Evolutionary conservation across 2,113 vertebrate genomes (phyloP).

Genomic region (Geococcyx californianus): DNA sequence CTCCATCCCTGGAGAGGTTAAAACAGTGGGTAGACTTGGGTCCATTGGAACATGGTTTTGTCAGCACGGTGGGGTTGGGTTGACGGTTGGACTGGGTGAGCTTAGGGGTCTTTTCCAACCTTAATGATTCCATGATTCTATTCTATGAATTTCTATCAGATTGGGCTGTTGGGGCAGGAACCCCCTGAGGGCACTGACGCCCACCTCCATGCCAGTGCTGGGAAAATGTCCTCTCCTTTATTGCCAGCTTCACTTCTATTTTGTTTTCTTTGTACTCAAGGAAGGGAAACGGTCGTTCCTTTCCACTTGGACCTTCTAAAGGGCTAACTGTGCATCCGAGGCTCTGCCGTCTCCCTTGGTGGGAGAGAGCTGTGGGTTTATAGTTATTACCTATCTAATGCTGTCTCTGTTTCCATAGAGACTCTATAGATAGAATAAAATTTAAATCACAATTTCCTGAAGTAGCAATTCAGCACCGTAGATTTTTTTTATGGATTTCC

Average conservation of each 20-base stretch:
- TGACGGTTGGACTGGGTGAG: no score
- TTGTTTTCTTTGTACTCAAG: background rate
- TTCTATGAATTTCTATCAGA: background rate
- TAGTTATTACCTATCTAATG: constrained; percentile 49
- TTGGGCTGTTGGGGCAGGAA: background rate
- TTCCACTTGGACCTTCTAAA: background rate
- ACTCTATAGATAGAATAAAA: constrained; percentile 80
- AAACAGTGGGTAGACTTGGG: no score
- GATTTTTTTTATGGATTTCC: background rate
- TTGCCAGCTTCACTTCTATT: background rate
- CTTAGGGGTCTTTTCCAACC: no score
- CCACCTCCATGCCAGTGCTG: background rate
- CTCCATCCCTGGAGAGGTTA: no score
- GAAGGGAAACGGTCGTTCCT: background rate
- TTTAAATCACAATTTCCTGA: constrained; percentile 49
- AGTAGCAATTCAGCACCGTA: background rate
- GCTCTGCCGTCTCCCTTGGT: background rate
- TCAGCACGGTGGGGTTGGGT: no score
- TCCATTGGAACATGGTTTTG: no score
- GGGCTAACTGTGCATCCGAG: background rate
- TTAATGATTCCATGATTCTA: no score
- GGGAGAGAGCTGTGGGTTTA: constrained; percentile 57
- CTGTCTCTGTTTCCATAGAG: constrained; percentile 81
- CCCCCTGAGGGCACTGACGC: background rate
- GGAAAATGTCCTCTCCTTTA: background rate